phyloP scores from a whole-genome alignment of 1,140 invertebrate species.

The Ceratoteleas bidentatus region DNA sequence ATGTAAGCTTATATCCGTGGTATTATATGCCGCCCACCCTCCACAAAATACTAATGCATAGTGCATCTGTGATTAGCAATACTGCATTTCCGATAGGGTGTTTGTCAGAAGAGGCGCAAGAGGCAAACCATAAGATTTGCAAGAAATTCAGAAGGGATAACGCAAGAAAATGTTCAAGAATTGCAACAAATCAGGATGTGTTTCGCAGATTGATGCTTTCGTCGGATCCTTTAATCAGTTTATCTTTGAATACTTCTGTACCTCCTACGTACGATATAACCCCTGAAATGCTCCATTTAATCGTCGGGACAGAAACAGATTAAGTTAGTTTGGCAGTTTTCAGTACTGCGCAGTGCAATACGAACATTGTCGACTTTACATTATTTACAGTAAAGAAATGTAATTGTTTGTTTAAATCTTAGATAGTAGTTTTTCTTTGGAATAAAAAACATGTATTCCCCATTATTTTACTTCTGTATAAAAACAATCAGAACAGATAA shows the following conservation, averaged over 20 bases:
- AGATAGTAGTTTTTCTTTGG: too few species aligned
- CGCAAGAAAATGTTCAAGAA: slow-evolving; percentile 10
- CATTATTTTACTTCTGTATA: too few species aligned
- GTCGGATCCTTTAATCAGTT: slow-evolving; percentile 24
- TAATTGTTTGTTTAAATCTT: too few species aligned
- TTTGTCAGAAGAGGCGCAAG: slow-evolving; percentile 72
- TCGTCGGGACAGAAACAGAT: too few species aligned
- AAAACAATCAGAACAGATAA: too few species aligned
- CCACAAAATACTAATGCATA: slow-evolving; percentile 74
- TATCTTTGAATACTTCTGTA: background rate
- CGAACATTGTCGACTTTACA: too few species aligned
- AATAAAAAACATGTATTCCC: too few species aligned
- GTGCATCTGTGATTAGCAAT: slow-evolving; percentile 61
- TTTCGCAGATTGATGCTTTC: slow-evolving; percentile 10
- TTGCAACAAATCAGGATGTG: slow-evolving; percentile 20
- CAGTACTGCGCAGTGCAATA: too few species aligned
- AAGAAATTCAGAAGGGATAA: slow-evolving; percentile 13
- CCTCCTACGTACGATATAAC: too few species aligned
- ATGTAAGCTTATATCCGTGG: slow-evolving; percentile 67
- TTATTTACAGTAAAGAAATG: too few species aligned
- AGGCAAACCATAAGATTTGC: slow-evolving; percentile 56
- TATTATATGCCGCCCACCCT: slow-evolving; percentile 70
- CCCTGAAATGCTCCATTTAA: too few species aligned
- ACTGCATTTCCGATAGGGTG: slow-evolving; percentile 63
- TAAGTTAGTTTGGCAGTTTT: too few species aligned